These are phyloP conservation scores for Phymorhynchus buccinoides DNA, from an alignment of 1,140 invertebrate species.

Conservation along the genomic window DNA sequence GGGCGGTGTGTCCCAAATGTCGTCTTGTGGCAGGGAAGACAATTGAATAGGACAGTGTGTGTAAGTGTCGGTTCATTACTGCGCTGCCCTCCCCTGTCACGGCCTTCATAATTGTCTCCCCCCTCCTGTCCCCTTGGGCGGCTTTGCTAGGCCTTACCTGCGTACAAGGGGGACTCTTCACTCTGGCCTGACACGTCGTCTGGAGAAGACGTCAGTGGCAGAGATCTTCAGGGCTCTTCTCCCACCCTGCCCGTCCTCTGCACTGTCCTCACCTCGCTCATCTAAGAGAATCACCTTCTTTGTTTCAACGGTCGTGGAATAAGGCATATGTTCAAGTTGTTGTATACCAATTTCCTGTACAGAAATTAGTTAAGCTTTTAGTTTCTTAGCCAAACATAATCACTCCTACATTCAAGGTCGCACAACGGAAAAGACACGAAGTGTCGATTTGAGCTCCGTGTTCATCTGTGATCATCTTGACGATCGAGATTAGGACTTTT, in stretches of 20 bases:
- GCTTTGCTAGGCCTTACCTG: not conserved
- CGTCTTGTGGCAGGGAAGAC: not conserved
- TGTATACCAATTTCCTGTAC: no score
- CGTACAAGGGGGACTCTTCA: not conserved
- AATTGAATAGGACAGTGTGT: conserved; percentile 1
- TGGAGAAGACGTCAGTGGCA: not conserved
- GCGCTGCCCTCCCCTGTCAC: not conserved
- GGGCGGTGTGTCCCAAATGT: no score
- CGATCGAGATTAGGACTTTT: no score
- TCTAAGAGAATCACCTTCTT: no score
- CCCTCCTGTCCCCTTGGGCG: not conserved
- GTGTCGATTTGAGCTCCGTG: no score
- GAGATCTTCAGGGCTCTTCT: not conserved
- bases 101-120: conserved; percentile 7
- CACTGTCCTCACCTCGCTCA: not conserved
- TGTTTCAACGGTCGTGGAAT: no score
- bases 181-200: not conserved
- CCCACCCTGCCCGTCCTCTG: not conserved
- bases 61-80: not conserved
- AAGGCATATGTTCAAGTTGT: no score
- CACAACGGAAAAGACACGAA: no score
- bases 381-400: no score
- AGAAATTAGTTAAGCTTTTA: no score
- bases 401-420: no score
- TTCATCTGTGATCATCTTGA: no score